Percentiles rank a stretch among this genome's conserved stretches.
phyloP scores from a whole-genome alignment of 1,140 invertebrate species.

The Conus betulinus region DNA sequence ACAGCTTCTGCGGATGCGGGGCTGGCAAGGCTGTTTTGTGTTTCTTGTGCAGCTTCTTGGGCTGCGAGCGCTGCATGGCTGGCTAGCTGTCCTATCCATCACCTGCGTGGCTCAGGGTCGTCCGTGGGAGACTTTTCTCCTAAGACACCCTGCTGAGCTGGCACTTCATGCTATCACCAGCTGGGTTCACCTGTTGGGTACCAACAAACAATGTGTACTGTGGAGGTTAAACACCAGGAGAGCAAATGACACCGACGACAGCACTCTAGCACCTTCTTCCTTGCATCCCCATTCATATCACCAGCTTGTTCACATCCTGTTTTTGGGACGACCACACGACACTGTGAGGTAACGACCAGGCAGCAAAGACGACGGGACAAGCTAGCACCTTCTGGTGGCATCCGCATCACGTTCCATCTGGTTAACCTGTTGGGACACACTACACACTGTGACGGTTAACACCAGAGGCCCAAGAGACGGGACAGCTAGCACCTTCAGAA shows the following conservation, averaged over 20 bases:
- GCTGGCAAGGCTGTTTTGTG: slow-evolving; percentile 31
- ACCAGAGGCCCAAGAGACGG: too few relatives aligned
- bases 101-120: slow-evolving; percentile 48
- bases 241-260: too few relatives aligned
- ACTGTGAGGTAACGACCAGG: too few relatives aligned
- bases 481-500: slow-evolving; percentile 37
- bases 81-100: slow-evolving; percentile 43
- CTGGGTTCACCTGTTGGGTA: slow-evolving; percentile 44
- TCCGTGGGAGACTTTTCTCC: slow-evolving; percentile 53
- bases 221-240: too few relatives aligned
- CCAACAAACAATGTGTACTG: too few relatives aligned
- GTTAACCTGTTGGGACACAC: slow-evolving; percentile 37
- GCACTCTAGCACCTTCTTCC: too few relatives aligned
- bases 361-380: too few relatives aligned
- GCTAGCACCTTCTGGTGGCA: slow-evolving; percentile 40
- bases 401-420: slow-evolving; percentile 55
- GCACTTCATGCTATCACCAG: slow-evolving; percentile 54
- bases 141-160: slow-evolving; percentile 33
- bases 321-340: too few relatives aligned
- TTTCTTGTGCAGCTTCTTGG: slow-evolving; percentile 54
- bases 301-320: too few relatives aligned
- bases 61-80: slow-evolving; percentile 50
- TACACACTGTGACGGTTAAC: too few relatives aligned
- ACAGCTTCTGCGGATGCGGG: slow-evolving; percentile 39
- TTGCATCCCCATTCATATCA: too few relatives aligned